These are phyloP conservation scores for Ceratotherium simum DNA, from an alignment of 2,113 vertebrate species.

Conservation along the genomic window DNA sequence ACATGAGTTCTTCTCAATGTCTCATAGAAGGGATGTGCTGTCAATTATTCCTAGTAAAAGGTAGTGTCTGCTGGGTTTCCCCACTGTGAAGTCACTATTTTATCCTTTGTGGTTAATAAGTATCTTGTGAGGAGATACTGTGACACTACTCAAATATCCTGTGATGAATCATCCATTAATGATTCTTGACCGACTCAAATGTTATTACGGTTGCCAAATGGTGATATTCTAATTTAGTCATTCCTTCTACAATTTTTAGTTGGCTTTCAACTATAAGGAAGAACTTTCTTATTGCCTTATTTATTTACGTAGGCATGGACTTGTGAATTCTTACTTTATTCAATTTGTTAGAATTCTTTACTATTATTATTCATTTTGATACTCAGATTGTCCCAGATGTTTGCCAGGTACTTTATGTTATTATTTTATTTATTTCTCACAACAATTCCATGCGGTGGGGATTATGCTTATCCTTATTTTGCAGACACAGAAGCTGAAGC, in stretches of 20 bases:
- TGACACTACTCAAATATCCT: neutral
- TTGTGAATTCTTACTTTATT: neutral
- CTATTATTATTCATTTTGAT: neutral
- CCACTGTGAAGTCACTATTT: neutral
- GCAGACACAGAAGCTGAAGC: neutral
- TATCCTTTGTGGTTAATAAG: neutral
- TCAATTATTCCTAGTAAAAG: neutral
- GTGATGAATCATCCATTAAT: conserved; percentile 6
- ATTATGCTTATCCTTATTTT: neutral
- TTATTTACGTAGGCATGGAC: neutral
- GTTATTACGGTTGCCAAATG: neutral
- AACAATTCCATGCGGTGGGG: neutral
- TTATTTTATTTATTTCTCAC: conserved; percentile 22
- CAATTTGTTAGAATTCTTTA: neutral
- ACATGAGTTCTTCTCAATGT: neutral
- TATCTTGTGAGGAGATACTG: neutral
- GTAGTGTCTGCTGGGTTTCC: neutral
- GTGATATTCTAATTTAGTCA: neutral
- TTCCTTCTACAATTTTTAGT: neutral
- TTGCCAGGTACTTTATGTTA: neutral
- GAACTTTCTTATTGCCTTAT: neutral
- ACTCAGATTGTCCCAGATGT: neutral
- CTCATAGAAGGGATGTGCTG: neutral
- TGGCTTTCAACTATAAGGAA: neutral
- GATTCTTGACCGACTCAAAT: neutral